A percentile compares a stretch with the other conserved stretches of the same genome.
Conservation (phyloP, 2,113 vertebrate genomes). For the Vidua macroura region DNA sequence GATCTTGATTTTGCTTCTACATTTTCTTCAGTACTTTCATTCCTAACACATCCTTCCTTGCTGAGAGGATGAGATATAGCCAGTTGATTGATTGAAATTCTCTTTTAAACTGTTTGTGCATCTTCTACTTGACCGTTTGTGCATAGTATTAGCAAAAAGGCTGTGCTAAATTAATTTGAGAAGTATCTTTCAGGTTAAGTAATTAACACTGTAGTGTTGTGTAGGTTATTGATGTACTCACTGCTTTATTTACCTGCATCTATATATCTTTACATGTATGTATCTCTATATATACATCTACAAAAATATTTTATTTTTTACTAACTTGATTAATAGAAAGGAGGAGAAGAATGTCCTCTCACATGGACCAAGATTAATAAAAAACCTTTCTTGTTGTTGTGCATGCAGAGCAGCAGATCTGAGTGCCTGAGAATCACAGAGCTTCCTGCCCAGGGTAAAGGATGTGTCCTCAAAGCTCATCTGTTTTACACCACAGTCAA, state of each 20-base stretch:
- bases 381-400: not conserved
- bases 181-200: not conserved
- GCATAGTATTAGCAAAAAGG: not conserved
- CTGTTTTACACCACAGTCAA: not conserved
- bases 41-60: not conserved
- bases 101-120: not conserved
- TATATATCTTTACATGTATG: fast-evolving
- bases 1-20: not conserved
- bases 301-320: not conserved
- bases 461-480: not conserved
- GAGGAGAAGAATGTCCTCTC: not conserved
- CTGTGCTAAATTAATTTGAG: not conserved
- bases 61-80: not conserved
- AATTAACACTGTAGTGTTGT: not conserved
- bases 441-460: not conserved
- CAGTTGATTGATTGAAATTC: not conserved
- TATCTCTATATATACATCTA: fast-evolving
- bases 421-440: not conserved
- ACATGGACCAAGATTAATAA: not conserved
- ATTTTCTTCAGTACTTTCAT: not conserved
- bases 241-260: not conserved
- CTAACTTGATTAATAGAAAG: not conserved
- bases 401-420: not conserved
- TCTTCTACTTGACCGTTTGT: not conserved
- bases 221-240: not conserved